Percentiles rank a stretch among this genome's conserved stretches.
Evolutionary conservation across 2,888 invertebrate genomes (phyloP).

Genomic region (Drepanosiphum platanoidis): DNA sequence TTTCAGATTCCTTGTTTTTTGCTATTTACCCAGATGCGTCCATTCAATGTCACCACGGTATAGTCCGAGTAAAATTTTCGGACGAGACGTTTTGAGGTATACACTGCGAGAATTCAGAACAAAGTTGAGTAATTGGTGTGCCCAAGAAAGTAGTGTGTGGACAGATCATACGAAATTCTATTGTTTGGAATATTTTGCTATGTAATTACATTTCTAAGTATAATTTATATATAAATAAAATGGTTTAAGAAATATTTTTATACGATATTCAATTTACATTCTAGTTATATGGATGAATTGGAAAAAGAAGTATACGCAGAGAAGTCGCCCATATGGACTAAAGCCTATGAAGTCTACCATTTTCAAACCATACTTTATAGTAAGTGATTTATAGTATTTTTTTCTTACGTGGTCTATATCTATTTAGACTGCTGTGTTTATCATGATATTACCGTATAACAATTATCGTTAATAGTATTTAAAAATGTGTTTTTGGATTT

Average conservation of each 20-base stretch:
- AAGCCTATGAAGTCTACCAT: too few relatives aligned
- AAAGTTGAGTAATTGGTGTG: background rate
- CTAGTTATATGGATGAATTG: conserved; percentile 10
- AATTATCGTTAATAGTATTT: too few relatives aligned
- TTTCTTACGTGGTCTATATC: too few relatives aligned
- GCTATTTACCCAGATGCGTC: background rate
- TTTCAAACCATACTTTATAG: too few relatives aligned
- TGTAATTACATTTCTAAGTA: background rate
- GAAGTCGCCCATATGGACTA: conserved; percentile 4
- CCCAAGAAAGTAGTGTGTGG: background rate
- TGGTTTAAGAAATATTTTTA: background rate
- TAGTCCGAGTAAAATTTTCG: conserved; percentile 10
- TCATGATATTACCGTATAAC: too few relatives aligned
- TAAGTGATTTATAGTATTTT: too few relatives aligned
- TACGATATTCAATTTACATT: background rate
- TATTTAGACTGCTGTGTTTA: too few relatives aligned
- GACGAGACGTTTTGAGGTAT: background rate
- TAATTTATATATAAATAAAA: background rate
- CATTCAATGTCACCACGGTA: conserved; percentile 11
- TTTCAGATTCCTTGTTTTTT: background rate
- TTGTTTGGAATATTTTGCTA: background rate
- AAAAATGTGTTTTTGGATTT: too few relatives aligned
- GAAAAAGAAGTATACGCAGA: background rate
- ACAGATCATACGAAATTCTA: background rate
- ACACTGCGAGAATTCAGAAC: background rate